A percentile compares a stretch with the other conserved stretches of the same genome.
Conservation (phyloP, 1,140 invertebrate species). For the Bombus impatiens region DNA sequence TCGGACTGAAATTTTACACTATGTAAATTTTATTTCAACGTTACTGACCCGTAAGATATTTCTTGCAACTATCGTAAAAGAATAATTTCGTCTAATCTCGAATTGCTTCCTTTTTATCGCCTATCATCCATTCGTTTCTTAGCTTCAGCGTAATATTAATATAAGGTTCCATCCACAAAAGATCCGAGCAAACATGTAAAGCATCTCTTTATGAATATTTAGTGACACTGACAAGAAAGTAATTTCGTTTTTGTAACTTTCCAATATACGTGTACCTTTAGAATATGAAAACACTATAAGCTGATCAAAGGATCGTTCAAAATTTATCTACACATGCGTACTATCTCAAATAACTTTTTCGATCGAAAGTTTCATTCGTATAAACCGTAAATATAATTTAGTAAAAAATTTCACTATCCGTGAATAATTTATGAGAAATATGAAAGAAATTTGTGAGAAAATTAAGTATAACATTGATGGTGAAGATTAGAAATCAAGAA, state of each 20-base stretch:
- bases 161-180: neutral
- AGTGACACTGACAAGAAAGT: neutral
- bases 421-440: neutral
- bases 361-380: too few relatives aligned
- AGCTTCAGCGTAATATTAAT: neutral
- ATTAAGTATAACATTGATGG: too few relatives aligned
- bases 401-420: too few relatives aligned
- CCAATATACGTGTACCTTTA: neutral
- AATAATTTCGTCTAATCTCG: neutral
- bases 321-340: neutral
- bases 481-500: neutral
- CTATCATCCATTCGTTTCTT: neutral
- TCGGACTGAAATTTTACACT: neutral
- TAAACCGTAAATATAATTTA: too few relatives aligned
- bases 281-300: neutral
- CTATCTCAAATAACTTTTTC: neutral
- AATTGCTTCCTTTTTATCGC: too few relatives aligned
- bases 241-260: conserved; percentile 2
- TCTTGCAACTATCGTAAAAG: too few relatives aligned
- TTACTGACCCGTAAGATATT: too few relatives aligned
- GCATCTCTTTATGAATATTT: conserved; percentile 3
- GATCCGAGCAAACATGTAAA: neutral
- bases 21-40: neutral
- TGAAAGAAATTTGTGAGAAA: neutral
- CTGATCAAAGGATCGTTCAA: neutral